Base-by-base conservation (phyloP, 2,113 vertebrate species). In the Octodon degus region DNA sequence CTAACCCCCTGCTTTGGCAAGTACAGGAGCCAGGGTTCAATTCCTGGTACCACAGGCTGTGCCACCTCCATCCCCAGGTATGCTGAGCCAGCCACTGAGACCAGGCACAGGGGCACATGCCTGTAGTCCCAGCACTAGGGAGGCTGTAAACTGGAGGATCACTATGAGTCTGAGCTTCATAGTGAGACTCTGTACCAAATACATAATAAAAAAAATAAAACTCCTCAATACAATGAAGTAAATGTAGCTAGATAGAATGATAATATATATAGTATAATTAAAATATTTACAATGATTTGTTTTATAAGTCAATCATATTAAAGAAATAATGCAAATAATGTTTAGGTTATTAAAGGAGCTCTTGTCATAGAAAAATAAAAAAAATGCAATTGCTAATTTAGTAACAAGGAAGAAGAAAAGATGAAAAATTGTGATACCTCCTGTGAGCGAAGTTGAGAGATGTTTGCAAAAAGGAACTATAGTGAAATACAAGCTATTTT, bases 321-420 rank as follows among this genome's bases (percentile, higher is more conserved):
- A 93, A 72, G 60, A 70, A 43, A 37, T 5, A 47, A 27, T 7
- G 58, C 34, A 70, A 17, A 47, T 53, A 55, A 13, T 5, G n/a
- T 88, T 63, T 50, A 93, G 10, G 7, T 77, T 76, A 32, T 92
- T 88, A 94, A 95, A 87, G 2, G 7, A 93, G 10, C 47, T 83
- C 19, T 92, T 86, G n/a, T 22, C 40, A 47, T 89, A 53, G 82
- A 80, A 87, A 83, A 81, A 68, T 87, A 62, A 84, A 32, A 37
- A 43, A 68, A 74, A 40, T 2, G 80, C 1, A 68, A 2, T 58
- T 32, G 76, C 24, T 86, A 43, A 20, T 82, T 82, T 86, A 72
- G 25, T 5, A 81, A 22, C 1, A 68, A n/a, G 12, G 62, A 30
- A 9, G 2, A 65, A 58, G 24, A 53, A 22, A 96, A 84, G 27